phyloP scores from a whole-genome alignment of 2,888 invertebrate genomes.

The Sphinx pinastri region DNA sequence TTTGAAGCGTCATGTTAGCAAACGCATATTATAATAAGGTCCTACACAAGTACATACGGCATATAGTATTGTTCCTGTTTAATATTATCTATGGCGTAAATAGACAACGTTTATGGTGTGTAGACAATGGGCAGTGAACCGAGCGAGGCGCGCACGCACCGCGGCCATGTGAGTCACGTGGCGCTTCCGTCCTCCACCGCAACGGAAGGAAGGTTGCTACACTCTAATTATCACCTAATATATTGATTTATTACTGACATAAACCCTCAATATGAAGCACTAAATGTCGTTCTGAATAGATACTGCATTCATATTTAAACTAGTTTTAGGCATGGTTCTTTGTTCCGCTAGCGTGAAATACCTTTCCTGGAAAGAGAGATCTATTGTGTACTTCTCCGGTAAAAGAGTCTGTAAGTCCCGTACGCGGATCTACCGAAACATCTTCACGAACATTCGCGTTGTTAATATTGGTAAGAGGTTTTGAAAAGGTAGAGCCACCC shows the following conservation, averaged over 20 bases:
- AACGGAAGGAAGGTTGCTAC: constrained; percentile 62
- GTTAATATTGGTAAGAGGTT: too few species aligned
- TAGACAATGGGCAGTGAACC: constrained; percentile 67
- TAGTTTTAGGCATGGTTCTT: too few species aligned
- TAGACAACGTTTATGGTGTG: constrained; percentile 56
- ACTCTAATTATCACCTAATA: constrained; percentile 42
- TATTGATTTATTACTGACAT: constrained; percentile 16
- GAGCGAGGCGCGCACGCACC: constrained; percentile 49
- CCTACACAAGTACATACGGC: constrained; percentile 4
- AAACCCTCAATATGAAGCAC: background rate
- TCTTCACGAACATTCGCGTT: too few species aligned
- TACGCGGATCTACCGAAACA: too few species aligned
- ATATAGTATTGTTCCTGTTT: constrained; percentile 31
- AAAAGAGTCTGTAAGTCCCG: too few species aligned
- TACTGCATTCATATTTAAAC: background rate
- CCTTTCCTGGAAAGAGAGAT: too few species aligned
- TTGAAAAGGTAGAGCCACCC: too few species aligned
- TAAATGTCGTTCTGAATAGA: too few species aligned
- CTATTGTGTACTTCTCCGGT: too few species aligned
- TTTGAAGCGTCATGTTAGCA: background rate
- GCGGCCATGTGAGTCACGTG: constrained; percentile 67
- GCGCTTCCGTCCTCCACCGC: constrained; percentile 61
- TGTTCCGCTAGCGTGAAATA: too few species aligned
- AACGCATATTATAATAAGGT: constrained; percentile 10
- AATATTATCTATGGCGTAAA: constrained; percentile 42